These are phyloP conservation scores for Nudaria mundana DNA, from an alignment of 2,888 invertebrate species.

Conservation along the genomic window DNA sequence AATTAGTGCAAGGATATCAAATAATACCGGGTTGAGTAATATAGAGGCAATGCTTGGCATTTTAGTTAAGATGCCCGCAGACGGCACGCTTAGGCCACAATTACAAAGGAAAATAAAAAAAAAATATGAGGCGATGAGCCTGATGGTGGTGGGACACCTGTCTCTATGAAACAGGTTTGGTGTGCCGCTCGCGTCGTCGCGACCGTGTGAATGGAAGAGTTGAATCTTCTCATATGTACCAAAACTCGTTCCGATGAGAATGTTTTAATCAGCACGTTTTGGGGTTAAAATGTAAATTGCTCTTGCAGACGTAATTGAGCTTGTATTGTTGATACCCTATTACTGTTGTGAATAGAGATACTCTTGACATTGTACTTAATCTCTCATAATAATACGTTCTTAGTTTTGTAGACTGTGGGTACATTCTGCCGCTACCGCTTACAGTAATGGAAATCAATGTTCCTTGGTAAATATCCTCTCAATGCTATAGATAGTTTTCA, in stretches of 20 bases:
- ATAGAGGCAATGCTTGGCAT: conserved; percentile 1
- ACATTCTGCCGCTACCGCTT: no score
- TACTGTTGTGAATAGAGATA: neutral
- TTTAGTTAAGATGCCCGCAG: conserved; percentile 17
- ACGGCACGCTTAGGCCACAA: conserved; percentile 44
- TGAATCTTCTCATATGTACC: conserved; percentile 59
- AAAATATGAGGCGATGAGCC: conserved; percentile 37
- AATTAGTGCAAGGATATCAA: no score
- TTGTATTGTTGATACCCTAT: conserved; percentile 5
- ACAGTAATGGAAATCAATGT: no score
- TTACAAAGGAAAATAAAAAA: conserved; percentile 43
- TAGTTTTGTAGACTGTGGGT: no score
- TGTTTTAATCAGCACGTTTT: conserved; percentile 39
- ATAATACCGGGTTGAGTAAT: no score
- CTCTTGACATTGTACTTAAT: conserved; percentile 4
- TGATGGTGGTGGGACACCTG: conserved; percentile 56
- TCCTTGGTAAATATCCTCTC: no score
- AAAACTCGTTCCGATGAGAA: conserved; percentile 58
- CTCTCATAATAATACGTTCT: no score
- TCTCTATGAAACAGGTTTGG: conserved; percentile 66
- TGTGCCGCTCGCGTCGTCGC: conserved; percentile 35
- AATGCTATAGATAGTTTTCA: no score
- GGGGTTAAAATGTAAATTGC: conserved; percentile 29
- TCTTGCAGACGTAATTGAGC: conserved; percentile 19
- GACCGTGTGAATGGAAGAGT: conserved; percentile 69